phyloP scores from a whole-genome alignment of 2,888 invertebrate genomes.

The Piscicola geometra region DNA sequence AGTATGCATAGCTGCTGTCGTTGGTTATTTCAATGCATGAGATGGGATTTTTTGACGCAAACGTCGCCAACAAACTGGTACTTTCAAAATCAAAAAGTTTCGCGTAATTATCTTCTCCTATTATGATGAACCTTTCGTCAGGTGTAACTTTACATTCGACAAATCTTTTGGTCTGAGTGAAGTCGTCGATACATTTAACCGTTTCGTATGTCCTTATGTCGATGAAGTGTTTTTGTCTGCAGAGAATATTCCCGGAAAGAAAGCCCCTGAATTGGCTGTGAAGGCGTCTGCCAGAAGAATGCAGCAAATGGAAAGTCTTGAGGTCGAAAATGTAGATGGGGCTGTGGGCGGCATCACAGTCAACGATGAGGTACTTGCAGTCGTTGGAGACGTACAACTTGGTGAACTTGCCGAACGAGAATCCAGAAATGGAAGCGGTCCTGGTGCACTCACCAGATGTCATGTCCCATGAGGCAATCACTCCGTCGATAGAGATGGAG shows the following conservation, averaged over 20 bases:
- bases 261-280: constrained; percentile 40
- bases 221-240: constrained; percentile 44
- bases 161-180: constrained; percentile 39
- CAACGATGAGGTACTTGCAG: constrained; percentile 41
- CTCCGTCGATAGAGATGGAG: constrained; percentile 43
- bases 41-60: constrained; percentile 42
- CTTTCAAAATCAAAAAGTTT: constrained; percentile 41
- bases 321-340: constrained; percentile 41
- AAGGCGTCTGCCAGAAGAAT: constrained; percentile 39
- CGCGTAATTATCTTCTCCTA: constrained; percentile 41
- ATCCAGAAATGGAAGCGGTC: constrained; percentile 36
- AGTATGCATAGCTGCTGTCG: constrained; percentile 44
- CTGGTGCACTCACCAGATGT: constrained; percentile 41
- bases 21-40: constrained; percentile 43
- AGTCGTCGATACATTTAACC: constrained; percentile 40
- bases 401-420: constrained; percentile 37
- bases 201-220: constrained; percentile 40
- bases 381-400: constrained; percentile 40
- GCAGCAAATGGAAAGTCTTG: constrained; percentile 41
- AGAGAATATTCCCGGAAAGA: constrained; percentile 39
- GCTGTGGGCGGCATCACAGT: constrained; percentile 42
- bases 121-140: constrained; percentile 40
- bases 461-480: constrained; percentile 44
- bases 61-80: constrained; percentile 33
- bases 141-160: constrained; percentile 43